Percentiles rank a stretch among this genome's conserved stretches.
These are phyloP conservation scores for Boloria selene DNA, from an alignment of 2,888 invertebrate genomes.

Conservation along the genomic window DNA sequence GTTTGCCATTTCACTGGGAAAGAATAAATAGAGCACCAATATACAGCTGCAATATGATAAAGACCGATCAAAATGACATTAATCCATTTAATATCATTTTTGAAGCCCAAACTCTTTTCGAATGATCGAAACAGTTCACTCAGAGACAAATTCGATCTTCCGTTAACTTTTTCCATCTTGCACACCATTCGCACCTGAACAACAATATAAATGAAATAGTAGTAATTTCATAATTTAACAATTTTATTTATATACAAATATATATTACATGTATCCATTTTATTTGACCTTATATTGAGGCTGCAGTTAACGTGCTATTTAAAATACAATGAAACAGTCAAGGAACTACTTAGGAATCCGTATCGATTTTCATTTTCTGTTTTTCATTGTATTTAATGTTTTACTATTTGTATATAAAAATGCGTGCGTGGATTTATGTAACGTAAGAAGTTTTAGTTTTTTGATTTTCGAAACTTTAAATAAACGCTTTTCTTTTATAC, in stretches of 20 bases:
- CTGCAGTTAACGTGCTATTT: not conserved
- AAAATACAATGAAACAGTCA: not conserved
- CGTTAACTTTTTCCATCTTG: slow-evolving; percentile 48
- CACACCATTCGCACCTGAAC: not conserved
- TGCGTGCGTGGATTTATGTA: no score
- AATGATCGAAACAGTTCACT: slow-evolving; percentile 59
- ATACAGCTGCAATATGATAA: slow-evolving; percentile 66
- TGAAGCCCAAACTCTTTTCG: slow-evolving; percentile 67
- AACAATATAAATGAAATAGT: slow-evolving; percentile 12
- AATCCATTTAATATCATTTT: slow-evolving; percentile 75
- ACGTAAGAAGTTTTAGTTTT: no score
- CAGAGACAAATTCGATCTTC: slow-evolving; percentile 46
- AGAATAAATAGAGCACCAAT: slow-evolving; percentile 69
- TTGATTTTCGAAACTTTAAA: no score
- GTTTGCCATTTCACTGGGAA: slow-evolving; percentile 74
- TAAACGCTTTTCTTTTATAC: no score
- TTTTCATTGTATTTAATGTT: no score
- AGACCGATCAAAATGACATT: slow-evolving; percentile 61
- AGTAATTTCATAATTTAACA: slow-evolving; percentile 28
- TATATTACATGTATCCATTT: not conserved
- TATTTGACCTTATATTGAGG: slow-evolving; percentile 12
- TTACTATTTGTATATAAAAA: no score
- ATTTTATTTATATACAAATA: not conserved
- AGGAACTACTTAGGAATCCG: not conserved
- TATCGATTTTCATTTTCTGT: not conserved